Percentiles rank a stretch among this genome's conserved stretches.
These are phyloP conservation scores for Globia sparganii DNA, from an alignment of 2,888 invertebrate genomes.

Conservation along the genomic window DNA sequence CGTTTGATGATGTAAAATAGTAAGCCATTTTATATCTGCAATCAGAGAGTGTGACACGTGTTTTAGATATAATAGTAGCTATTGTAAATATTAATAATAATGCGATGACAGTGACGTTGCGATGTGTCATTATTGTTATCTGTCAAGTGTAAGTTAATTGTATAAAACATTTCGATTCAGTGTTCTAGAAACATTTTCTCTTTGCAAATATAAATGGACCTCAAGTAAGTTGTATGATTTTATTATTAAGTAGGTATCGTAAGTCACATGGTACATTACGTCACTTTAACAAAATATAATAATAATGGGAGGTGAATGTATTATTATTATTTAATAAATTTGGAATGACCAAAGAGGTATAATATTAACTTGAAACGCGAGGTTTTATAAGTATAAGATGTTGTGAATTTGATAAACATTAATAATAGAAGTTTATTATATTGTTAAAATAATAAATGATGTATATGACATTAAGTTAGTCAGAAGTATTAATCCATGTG, in stretches of 20 bases:
- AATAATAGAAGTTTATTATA: slow-evolving; percentile 76
- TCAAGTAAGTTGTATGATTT: slow-evolving; percentile 57
- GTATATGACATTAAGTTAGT: slow-evolving; percentile 79
- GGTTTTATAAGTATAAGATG: slow-evolving; percentile 75
- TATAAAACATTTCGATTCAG: slow-evolving; percentile 8
- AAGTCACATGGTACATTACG: slow-evolving; percentile 59
- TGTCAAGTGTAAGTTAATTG: slow-evolving; percentile 43
- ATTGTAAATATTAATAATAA: slow-evolving; percentile 48
- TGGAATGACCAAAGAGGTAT: slow-evolving; percentile 86
- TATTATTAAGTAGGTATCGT: slow-evolving; percentile 44
- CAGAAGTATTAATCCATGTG: slow-evolving; percentile 89
- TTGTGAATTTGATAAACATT: slow-evolving; percentile 84
- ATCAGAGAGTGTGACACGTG: slow-evolving; percentile 44
- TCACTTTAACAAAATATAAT: slow-evolving; percentile 47
- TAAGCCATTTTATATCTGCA: slow-evolving; percentile 63
- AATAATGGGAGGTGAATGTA: slow-evolving; percentile 49
- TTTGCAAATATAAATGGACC: slow-evolving; percentile 53
- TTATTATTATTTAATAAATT: slow-evolving; percentile 67
- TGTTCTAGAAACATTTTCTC: slow-evolving; percentile 52
- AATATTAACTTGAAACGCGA: slow-evolving; percentile 70
- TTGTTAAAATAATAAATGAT: slow-evolving; percentile 73
- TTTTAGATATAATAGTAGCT: slow-evolving; percentile 49
- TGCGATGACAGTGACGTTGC: slow-evolving; percentile 22
- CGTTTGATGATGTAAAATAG: slow-evolving; percentile 67
- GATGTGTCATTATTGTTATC: slow-evolving; percentile 42